Base-by-base conservation (phyloP, 2,888 invertebrate genomes). In the Phengaris alcon region DNA sequence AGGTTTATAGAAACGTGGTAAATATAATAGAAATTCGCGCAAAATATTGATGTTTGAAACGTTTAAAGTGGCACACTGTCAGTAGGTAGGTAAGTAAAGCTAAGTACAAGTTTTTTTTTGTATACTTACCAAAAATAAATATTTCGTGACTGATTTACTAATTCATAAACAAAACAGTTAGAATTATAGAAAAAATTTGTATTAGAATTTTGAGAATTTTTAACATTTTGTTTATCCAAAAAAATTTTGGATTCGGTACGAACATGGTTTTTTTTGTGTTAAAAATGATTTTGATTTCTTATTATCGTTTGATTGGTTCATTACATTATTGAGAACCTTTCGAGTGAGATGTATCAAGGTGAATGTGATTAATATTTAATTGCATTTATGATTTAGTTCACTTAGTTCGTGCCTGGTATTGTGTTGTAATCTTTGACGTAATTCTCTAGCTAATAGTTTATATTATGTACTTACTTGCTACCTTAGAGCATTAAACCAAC, bases 341-440 rank as follows among this genome's bases (percentile, higher is more conserved):
- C 64, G 35, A 64, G 44, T 64, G 64, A 64, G 64, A 64, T 64
- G 64, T 64, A 64, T 64, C 64, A 64, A 64, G 64, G 64, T 64
- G 44, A 64, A 64, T 64, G 64, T 64, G 44, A 64, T 64, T 44
- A 64, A 64, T 64, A 44, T 6, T 64, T 64, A 64, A 64, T 64
- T 64, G 35, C 22, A 35, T 64, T 22, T 22, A 22, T 22, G 22
- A 22, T 22, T 44, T 64, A 44, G 64, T 44, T 64, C 59, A 64
- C 10, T 22, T 35, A 10, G 59, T 64, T 64, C 64, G 35, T 64
- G 22, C 22, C 22, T 22, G 13, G 35, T 64, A 2, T 64, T 44
- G 35, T 12, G 35, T 64, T 64, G 12, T 12, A 64, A 35, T 13
- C 35, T 12, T 64, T 12, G 35, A 64, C 64, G 64, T 64, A 35